Evolutionary conservation across 2,113 vertebrate genomes (phyloP), one percentile per base, ranked within the genome.

Genomic region (Felis chaus): DNA sequence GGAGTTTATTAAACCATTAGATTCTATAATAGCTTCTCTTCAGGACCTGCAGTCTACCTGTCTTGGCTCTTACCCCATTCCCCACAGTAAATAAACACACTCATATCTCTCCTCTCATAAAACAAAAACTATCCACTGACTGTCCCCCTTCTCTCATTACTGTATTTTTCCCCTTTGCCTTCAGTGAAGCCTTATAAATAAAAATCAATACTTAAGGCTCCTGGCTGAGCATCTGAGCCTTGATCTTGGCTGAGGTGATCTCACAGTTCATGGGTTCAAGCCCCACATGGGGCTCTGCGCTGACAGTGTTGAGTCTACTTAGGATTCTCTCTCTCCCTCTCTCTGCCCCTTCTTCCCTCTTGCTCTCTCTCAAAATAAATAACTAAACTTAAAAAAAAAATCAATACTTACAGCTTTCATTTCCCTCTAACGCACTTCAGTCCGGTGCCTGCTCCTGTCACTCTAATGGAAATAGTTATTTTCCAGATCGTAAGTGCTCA

Each of bases 41-140:
- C 23, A n/a, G 23, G 21, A n/a, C 18, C 50, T 36, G 1, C 3
- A 9, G 0, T 36, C 9, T 41, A 7, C n/a, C 73, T 25, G 2
- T 19, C 1, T 45, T 14, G 33, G 13, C 36, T 71, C 48, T 53
- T 33, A 25, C 16, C 15, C 21, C 13, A 1, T n/a, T 86, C 57
- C n/a, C 31, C 23, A 76, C 14, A 39, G 4, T 39, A 55, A 79
- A 39, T 21, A 45, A 53, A 48, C 31, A 93, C 19, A 5, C 19
- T 25, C 19, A 9, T 8, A 23, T 55, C 25, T 76, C 8, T 85
- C 66, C 88, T 48, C 23, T 69, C 7, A 1, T 61, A 11, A 45
- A 95, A 25, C 9, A 29, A 36, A 61, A 48, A 13, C 14, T 78
- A 31, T 55, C 68, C 27, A 10, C 19, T 21, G 15, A 41, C 41